A percentile compares a stretch with the other conserved stretches of the same genome.
phyloP scores from a whole-genome alignment of 2,113 vertebrate species.

The Salminus brasiliensis region DNA sequence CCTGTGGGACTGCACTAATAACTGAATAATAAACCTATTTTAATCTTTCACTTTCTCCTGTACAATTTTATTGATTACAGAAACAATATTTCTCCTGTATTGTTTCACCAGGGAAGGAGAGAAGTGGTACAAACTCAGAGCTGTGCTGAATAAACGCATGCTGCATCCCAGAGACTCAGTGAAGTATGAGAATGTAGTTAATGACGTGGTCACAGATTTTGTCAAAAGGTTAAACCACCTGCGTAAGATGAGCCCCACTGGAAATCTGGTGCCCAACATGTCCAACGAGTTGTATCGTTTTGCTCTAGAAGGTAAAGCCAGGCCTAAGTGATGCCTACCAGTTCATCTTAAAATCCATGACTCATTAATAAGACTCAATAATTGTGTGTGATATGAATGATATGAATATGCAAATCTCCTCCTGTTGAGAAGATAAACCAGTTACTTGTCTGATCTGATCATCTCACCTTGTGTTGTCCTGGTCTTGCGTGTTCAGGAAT shows the following conservation, averaged over 20 bases:
- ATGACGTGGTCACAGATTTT: slow-evolving; percentile 73
- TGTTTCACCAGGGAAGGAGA: slow-evolving; percentile 69
- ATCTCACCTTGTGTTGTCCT: background rate
- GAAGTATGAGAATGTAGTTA: slow-evolving; percentile 66
- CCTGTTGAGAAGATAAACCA: no score
- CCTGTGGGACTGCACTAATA: no score
- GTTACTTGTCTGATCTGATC: background rate
- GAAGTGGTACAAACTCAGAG: slow-evolving; percentile 73
- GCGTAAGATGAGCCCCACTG: slow-evolving; percentile 66
- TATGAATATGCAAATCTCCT: no score
- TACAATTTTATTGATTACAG: no score
- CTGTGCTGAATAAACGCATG: slow-evolving; percentile 77
- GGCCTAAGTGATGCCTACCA: background rate
- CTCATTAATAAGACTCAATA: no score
- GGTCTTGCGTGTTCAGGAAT: slow-evolving; percentile 75
- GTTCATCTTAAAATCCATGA: no score
- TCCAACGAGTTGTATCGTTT: slow-evolving; percentile 76
- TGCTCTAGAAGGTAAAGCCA: slow-evolving; percentile 74
- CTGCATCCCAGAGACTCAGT: slow-evolving; percentile 71
- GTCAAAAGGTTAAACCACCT: slow-evolving; percentile 65
- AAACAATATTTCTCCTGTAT: slow-evolving; percentile 6
- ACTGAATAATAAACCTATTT: no score
- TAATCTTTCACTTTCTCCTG: background rate
- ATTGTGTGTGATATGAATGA: no score
- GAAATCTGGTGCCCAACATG: slow-evolving; percentile 71